Evolutionary conservation across 1,140 invertebrate species (phyloP).

Genomic region (Dendrolimus kikuchii): DNA sequence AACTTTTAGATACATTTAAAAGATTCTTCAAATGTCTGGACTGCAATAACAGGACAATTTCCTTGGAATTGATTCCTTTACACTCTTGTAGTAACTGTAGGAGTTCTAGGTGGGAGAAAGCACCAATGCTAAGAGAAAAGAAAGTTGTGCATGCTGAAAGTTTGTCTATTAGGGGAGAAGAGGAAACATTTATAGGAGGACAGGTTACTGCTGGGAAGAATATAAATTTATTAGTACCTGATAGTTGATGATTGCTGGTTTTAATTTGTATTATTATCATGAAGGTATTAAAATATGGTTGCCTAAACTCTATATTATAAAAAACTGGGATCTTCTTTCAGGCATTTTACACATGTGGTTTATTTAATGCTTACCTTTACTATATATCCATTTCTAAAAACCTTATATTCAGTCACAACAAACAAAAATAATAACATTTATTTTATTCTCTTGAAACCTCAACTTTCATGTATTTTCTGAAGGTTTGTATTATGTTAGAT

Average conservation of each 20-base stretch:
- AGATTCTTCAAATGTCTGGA: conserved; percentile 92
- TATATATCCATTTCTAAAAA: too few species aligned
- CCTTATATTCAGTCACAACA: too few species aligned
- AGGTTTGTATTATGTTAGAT: too few species aligned
- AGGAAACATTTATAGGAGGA: conserved; percentile 79
- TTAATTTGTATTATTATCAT: not conserved
- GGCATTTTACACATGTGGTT: too few species aligned
- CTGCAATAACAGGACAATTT: conserved; percentile 87
- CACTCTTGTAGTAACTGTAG: conserved; percentile 85
- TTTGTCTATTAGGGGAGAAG: conserved; percentile 81
- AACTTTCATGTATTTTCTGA: too few species aligned
- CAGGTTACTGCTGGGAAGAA: conserved; percentile 70
- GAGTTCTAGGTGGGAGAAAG: conserved; percentile 81
- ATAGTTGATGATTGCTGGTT: conserved; percentile 31
- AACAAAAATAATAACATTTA: too few species aligned
- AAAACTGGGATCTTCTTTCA: too few species aligned
- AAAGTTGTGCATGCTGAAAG: conserved; percentile 67
- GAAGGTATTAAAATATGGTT: too few species aligned
- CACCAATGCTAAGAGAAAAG: conserved; percentile 86
- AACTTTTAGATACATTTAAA: conserved; percentile 85
- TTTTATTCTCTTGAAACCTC: too few species aligned
- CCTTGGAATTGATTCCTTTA: conserved; percentile 84
- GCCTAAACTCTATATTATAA: too few species aligned
- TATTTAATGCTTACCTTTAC: too few species aligned
- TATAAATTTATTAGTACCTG: conserved; percentile 79